Evolutionary conservation across 2,888 invertebrate genomes (phyloP).

Genomic region (Drosophila fungiperda): DNA sequence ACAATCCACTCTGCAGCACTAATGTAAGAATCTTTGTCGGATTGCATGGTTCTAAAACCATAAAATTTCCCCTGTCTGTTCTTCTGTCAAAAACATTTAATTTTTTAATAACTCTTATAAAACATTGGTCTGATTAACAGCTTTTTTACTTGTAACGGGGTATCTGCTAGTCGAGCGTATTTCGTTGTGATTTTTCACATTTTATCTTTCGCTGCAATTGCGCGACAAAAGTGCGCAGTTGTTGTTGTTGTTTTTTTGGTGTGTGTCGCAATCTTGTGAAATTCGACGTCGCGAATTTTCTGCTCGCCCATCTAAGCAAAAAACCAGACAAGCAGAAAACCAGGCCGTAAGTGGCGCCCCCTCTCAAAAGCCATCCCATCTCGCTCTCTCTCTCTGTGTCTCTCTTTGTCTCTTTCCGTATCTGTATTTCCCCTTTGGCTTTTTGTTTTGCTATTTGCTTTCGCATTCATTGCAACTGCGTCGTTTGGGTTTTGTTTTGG

Average conservation of each 20-base stretch:
- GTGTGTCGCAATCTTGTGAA: constrained; percentile 72
- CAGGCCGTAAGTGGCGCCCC: constrained; percentile 41
- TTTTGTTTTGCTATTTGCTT: constrained; percentile 67
- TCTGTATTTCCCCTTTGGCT: constrained; percentile 21
- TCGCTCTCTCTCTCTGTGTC: not conserved
- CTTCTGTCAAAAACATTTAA: not conserved
- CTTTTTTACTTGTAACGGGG: not conserved
- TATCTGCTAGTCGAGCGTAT: not conserved
- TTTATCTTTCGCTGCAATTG: constrained; percentile 56
- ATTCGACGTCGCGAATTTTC: constrained; percentile 70
- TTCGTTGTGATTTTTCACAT: constrained; percentile 5
- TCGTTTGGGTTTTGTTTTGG: constrained; percentile 45
- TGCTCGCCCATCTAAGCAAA: constrained; percentile 54
- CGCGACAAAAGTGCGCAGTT: constrained; percentile 67
- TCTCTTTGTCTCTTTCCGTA: constrained; percentile 2
- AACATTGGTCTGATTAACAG: no score
- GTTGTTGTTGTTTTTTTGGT: constrained; percentile 6
- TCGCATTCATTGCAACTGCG: constrained; percentile 61
- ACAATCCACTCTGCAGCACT: no score
- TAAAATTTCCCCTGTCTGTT: not conserved
- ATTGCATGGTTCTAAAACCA: no score
- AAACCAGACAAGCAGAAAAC: constrained; percentile 52
- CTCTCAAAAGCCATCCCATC: constrained; percentile 7
- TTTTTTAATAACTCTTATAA: not conserved
- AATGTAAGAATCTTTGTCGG: not conserved